Conservation (phyloP, 2,888 invertebrate genomes). For the Cephus pygmeus region DNA sequence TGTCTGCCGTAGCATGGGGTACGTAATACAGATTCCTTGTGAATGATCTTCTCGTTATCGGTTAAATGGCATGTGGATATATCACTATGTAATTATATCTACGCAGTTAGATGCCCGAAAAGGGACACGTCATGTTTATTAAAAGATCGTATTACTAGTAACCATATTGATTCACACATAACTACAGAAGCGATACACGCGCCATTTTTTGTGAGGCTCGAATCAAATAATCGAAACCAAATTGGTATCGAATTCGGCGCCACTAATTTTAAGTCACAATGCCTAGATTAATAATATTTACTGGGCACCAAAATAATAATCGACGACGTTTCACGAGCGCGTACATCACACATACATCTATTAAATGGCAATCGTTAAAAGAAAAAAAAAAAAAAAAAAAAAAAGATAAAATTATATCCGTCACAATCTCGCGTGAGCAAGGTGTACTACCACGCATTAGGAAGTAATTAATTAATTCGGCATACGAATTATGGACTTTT, state of each 20-base stretch:
- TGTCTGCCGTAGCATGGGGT: conserved; percentile 33
- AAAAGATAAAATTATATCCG: neutral
- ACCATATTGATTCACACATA: conserved; percentile 2
- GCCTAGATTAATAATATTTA: neutral
- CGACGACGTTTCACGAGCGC: neutral
- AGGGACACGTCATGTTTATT: conserved; percentile 28
- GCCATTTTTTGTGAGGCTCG: neutral
- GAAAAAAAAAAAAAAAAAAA: neutral
- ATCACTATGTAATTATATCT: conserved; percentile 15
- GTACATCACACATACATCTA: neutral
- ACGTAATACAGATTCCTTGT: conserved; percentile 24
- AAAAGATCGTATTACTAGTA: conserved; percentile 10
- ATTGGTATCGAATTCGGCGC: neutral
- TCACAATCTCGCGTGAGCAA: neutral
- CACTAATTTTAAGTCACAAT: neutral
- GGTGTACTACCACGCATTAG: neutral
- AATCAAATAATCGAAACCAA: neutral
- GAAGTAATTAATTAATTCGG: neutral
- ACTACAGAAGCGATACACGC: conserved; percentile 3
- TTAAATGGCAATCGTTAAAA: neutral
- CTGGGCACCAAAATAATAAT: neutral
- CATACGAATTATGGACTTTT: neutral
- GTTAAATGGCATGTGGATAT: conserved; percentile 25
- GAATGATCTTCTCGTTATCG: conserved; percentile 25
- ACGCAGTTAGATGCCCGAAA: conserved; percentile 24